phyloP scores from a whole-genome alignment of 1,140 invertebrate species.

The Tetramorium parvispinum region DNA sequence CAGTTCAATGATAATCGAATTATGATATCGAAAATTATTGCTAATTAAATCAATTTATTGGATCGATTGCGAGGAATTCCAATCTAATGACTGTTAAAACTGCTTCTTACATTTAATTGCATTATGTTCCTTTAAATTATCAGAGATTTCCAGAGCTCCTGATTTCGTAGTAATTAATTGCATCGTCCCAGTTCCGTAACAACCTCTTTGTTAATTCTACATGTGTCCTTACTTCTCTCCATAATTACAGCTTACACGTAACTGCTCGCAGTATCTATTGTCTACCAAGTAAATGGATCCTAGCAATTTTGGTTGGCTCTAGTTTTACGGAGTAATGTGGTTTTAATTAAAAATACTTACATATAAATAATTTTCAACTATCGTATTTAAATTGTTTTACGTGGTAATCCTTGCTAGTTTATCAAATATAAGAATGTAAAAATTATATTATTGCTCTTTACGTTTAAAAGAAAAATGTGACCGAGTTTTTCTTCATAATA shows the following conservation, averaged over 20 bases:
- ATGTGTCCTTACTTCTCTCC: constrained; percentile 20
- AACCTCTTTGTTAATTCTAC: constrained; percentile 31
- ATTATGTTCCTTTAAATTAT: constrained; percentile 42
- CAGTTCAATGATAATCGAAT: constrained; percentile 22
- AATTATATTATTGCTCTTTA: neutral
- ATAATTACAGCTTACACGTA: constrained; percentile 24
- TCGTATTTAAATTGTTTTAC: neutral
- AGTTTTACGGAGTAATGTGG: neutral
- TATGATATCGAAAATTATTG: neutral
- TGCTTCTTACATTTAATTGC: constrained; percentile 34
- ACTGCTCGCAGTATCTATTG: neutral
- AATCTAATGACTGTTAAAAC: constrained; percentile 15
- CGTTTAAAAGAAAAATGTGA: neutral
- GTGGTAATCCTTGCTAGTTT: neutral
- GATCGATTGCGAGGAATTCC: constrained; percentile 1
- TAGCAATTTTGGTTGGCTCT: neutral
- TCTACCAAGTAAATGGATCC: neutral
- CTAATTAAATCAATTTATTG: constrained; percentile 27
- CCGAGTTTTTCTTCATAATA: neutral
- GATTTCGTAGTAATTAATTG: constrained; percentile 39
- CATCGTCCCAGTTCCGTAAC: constrained; percentile 18
- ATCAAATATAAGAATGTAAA: neutral
- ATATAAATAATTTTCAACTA: neutral
- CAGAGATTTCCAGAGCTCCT: neutral
- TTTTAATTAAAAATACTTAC: neutral